A percentile compares a stretch with the other conserved stretches of the same genome.
phyloP scores from a whole-genome alignment of 2,888 invertebrate species.

The Drosophila neotestacea region DNA sequence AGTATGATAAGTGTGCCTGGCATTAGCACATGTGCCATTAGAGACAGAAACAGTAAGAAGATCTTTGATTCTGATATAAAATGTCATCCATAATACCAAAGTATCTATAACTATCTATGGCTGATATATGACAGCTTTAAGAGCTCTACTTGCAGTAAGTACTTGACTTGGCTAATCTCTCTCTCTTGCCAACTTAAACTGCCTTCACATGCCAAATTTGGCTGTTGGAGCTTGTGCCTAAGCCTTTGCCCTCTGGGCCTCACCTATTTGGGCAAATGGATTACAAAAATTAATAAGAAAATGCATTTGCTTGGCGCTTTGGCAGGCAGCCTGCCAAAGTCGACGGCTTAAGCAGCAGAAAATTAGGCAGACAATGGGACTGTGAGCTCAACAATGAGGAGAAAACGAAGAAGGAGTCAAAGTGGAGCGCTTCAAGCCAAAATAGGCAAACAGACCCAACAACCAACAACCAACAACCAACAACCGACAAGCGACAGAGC shows the following conservation, averaged over 20 bases:
- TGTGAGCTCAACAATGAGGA: slow-evolving; percentile 10
- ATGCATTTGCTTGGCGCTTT: slow-evolving; percentile 46
- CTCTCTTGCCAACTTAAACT: slow-evolving; percentile 2
- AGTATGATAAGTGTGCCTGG: slow-evolving; percentile 26
- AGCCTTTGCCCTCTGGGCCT: slow-evolving; percentile 39
- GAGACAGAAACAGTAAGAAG: slow-evolving; percentile 16
- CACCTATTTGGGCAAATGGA: slow-evolving; percentile 57
- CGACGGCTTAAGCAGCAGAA: slow-evolving; percentile 57
- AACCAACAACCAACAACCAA: slow-evolving; percentile 20
- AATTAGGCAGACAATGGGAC: slow-evolving; percentile 77
- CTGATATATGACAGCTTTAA: background rate
- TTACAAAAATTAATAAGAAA: slow-evolving; percentile 70
- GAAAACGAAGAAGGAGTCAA: slow-evolving; percentile 28
- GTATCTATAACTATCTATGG: slow-evolving; percentile 11
- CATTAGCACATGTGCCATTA: slow-evolving; percentile 40
- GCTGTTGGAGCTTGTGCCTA: background rate
- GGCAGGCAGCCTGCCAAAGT: slow-evolving; percentile 46
- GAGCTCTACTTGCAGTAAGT: background rate
- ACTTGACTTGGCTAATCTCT: slow-evolving; percentile 33
- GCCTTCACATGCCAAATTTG: slow-evolving; percentile 27
- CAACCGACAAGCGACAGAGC: slow-evolving; percentile 22
- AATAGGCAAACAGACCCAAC: slow-evolving; percentile 51
- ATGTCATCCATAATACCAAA: background rate
- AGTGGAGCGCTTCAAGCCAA: slow-evolving; percentile 60
- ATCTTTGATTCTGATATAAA: slow-evolving; percentile 7